Percentiles rank a stretch among this genome's conserved stretches.
These are phyloP conservation scores for Crotalus helleri DNA, from an alignment of 2,113 vertebrate species.

Conservation along the genomic window DNA sequence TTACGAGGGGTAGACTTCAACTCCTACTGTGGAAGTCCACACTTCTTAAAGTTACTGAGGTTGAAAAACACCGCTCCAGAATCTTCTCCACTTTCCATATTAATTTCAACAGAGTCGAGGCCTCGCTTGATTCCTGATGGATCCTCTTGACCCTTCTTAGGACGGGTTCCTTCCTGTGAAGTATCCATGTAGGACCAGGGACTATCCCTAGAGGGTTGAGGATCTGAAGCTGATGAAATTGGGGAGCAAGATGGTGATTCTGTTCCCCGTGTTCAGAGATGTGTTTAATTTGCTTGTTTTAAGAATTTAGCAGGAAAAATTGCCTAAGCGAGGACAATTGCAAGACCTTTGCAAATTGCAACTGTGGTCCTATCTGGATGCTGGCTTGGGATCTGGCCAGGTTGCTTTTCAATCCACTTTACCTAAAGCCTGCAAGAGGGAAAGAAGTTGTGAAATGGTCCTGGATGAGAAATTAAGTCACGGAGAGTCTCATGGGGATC, in stretches of 20 bases:
- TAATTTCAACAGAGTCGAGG: neutral
- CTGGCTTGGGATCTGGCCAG: neutral
- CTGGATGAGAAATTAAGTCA: neutral
- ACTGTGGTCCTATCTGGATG: neutral
- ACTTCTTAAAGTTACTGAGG: too few species aligned
- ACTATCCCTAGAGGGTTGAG: neutral
- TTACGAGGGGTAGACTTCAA: too few species aligned
- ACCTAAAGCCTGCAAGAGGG: neutral
- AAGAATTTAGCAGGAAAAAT: neutral
- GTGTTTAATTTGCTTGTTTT: neutral
- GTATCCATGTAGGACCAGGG: neutral
- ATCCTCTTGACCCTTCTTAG: neutral
- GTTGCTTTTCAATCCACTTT: neutral
- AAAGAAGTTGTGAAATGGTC: neutral
- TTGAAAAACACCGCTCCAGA: neutral
- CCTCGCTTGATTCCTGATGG: neutral
- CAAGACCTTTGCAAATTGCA: neutral
- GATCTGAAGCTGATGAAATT: neutral
- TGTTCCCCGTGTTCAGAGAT: neutral
- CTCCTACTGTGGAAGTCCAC: too few species aligned
- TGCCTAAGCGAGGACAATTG: too few species aligned
- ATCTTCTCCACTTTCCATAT: neutral
- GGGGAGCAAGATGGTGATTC: neutral
- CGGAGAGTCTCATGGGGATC: neutral
- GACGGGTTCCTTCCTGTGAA: neutral